phyloP scores from a whole-genome alignment of 1,140 invertebrate species.

The Portunus trituberculatus region DNA sequence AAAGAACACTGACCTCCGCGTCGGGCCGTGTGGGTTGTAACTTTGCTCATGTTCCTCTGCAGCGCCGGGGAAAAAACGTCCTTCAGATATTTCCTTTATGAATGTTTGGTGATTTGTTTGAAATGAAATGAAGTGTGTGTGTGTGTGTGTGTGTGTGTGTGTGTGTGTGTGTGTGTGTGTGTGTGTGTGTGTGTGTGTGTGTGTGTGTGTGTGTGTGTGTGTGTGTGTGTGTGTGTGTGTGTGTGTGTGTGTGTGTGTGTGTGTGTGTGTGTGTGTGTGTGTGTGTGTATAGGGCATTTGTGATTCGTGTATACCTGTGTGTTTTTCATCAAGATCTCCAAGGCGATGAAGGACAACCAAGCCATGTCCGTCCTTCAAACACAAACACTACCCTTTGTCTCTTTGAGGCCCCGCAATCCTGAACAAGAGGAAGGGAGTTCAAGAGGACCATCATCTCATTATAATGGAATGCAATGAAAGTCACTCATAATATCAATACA shows the following conservation, averaged over 20 bases:
- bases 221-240: conserved; percentile 48
- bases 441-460: no score
- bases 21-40: background rate
- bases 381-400: no score
- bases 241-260: conserved; percentile 36
- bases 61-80: background rate
- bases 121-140: background rate
- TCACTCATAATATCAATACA: no score
- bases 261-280: conserved; percentile 53
- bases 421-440: no score
- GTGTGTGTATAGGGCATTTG: background rate
- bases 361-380: no score
- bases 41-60: background rate
- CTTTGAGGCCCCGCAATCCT: no score
- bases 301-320: background rate
- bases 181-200: conserved; percentile 48
- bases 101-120: background rate
- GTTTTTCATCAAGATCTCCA: no score
- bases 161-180: conserved; percentile 49
- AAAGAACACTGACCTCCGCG: background rate
- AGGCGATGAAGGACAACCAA: no score
- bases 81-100: background rate
- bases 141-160: conserved; percentile 36
- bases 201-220: conserved; percentile 48
- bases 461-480: no score